These are phyloP conservation scores for Enteromius paludinosus DNA, from an alignment of 2,797 vertebrate species.

Conservation along the genomic window DNA sequence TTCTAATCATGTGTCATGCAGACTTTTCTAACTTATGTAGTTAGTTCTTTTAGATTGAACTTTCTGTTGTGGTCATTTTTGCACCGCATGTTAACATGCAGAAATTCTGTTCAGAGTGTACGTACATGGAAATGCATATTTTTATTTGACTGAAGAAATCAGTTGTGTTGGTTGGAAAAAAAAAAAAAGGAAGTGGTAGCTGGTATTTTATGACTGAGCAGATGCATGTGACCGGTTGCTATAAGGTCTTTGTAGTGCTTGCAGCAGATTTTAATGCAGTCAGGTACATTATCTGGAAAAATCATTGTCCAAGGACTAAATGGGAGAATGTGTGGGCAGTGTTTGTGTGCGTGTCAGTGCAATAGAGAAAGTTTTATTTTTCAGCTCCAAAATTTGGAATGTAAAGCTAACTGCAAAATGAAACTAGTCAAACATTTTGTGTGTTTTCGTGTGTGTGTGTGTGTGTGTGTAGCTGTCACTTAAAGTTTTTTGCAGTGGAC, in stretches of 20 bases:
- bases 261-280: neutral
- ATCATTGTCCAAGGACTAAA: slow-evolving; percentile 3
- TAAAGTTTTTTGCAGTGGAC: neutral
- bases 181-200: neutral
- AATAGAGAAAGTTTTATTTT: neutral
- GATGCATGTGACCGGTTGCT: neutral
- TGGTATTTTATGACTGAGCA: neutral
- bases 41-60: neutral
- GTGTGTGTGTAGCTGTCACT: slow-evolving; percentile 20
- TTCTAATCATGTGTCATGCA: neutral
- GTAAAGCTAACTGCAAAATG: slow-evolving; percentile 6
- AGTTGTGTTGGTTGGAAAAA: neutral
- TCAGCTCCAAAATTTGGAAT: neutral
- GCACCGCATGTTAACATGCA: neutral
- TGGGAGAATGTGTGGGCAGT: neutral
- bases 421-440: neutral
- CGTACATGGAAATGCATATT: neutral
- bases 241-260: neutral
- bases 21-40: neutral
- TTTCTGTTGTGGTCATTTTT: neutral
- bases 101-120: neutral
- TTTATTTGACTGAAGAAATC: neutral
- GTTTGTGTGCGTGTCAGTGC: neutral
- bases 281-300: neutral
- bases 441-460: neutral